Percentiles rank a stretch among this genome's conserved stretches.
phyloP scores from a whole-genome alignment of 1,140 invertebrate species.

The Leguminivora glycinivorella region DNA sequence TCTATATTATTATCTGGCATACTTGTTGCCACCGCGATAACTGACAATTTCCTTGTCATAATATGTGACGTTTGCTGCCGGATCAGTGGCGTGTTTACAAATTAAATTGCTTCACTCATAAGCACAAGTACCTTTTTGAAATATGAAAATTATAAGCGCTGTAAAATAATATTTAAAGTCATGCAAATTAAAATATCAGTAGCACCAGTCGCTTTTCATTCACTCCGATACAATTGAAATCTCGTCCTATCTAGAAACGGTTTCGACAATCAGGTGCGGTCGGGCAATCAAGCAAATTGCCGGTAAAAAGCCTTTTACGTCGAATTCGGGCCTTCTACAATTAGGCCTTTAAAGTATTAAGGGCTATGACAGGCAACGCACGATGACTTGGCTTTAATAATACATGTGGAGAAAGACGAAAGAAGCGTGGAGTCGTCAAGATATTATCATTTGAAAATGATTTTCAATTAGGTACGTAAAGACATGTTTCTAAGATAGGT shows the following conservation, averaged over 20 bases:
- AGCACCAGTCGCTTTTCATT: neutral
- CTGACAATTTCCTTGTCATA: too few relatives aligned
- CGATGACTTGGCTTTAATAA: slow-evolving; percentile 39
- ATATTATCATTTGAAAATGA: neutral
- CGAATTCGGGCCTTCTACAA: slow-evolving; percentile 39
- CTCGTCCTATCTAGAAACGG: neutral
- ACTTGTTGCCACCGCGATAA: too few relatives aligned
- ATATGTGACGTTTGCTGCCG: too few relatives aligned
- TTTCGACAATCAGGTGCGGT: slow-evolving; percentile 19
- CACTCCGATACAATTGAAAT: neutral
- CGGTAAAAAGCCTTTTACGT: slow-evolving; percentile 42
- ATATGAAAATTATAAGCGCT: neutral
- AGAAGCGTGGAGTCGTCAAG: slow-evolving; percentile 26
- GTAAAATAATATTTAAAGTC: neutral
- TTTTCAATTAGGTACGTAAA: too few relatives aligned
- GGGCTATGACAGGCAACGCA: slow-evolving; percentile 40
- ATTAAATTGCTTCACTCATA: too few relatives aligned
- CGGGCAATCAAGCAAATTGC: slow-evolving; percentile 46
- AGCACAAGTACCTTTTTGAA: too few relatives aligned
- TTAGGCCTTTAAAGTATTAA: slow-evolving; percentile 49
- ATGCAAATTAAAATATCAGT: neutral
- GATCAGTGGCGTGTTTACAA: too few relatives aligned
- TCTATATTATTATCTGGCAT: too few relatives aligned
- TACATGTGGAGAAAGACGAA: slow-evolving; percentile 27
- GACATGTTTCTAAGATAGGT: too few relatives aligned